Conservation (phyloP, 1,140 invertebrate genomes). For the Drosophila tsacasi region DNA sequence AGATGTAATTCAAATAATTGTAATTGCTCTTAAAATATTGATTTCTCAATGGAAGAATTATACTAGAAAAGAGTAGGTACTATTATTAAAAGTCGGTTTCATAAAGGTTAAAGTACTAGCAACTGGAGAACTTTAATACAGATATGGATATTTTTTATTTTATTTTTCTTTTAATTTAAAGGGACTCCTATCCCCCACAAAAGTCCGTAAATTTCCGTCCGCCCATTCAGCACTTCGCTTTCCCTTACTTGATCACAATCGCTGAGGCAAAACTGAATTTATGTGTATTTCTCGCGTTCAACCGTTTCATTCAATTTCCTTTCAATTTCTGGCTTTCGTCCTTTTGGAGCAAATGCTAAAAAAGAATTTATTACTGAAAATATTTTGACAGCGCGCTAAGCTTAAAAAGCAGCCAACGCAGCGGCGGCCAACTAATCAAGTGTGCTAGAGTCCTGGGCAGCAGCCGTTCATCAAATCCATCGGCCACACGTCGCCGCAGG, state of each 20-base stretch:
- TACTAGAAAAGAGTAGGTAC: neutral
- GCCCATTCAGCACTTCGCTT: neutral
- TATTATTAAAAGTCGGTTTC: neutral
- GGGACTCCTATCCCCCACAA: neutral
- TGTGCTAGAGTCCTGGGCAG: conserved; percentile 48
- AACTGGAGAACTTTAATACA: neutral
- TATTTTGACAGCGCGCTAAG: conserved; percentile 79
- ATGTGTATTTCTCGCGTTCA: conserved; percentile 37
- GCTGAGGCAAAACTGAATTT: conserved; percentile 28
- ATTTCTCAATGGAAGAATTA: neutral
- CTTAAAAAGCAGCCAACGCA: conserved; percentile 67
- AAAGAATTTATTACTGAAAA: conserved; percentile 81
- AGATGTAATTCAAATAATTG: neutral
- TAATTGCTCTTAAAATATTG: neutral
- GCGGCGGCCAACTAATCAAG: conserved; percentile 73
- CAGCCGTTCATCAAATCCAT: conserved; percentile 80
- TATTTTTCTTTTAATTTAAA: neutral
- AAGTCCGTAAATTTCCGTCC: neutral
- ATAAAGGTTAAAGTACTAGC: neutral
- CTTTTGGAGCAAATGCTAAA: conserved; percentile 46
- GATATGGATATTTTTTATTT: neutral
- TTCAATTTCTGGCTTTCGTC: conserved; percentile 29
- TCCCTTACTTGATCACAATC: conserved; percentile 19
- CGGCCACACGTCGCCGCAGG: conserved; percentile 80
- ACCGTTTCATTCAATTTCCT: conserved; percentile 60